These are phyloP conservation scores for Drosophila tristis DNA, from an alignment of 1,140 invertebrate genomes.

Conservation along the genomic window DNA sequence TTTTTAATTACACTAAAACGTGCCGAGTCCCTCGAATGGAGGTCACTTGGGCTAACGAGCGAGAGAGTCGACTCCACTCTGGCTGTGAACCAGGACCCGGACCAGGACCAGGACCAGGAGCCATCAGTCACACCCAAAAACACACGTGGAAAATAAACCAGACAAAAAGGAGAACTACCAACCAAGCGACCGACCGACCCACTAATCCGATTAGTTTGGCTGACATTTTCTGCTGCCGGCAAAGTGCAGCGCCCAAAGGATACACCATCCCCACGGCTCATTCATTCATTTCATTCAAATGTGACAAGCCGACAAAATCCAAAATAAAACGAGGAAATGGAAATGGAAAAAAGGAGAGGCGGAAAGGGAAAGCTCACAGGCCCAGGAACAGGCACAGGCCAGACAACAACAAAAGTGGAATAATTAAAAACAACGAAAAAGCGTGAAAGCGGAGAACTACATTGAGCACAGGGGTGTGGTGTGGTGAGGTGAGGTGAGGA, in stretches of 20 bases:
- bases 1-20: slow-evolving; percentile 83
- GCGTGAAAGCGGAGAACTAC: slow-evolving; percentile 44
- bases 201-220: slow-evolving; percentile 80
- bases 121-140: slow-evolving; percentile 61
- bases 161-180: neutral
- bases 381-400: slow-evolving; percentile 12
- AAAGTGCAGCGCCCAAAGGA: slow-evolving; percentile 58
- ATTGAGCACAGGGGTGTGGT: slow-evolving; percentile 22
- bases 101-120: slow-evolving; percentile 31
- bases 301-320: slow-evolving; percentile 72
- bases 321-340: slow-evolving; percentile 23
- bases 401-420: slow-evolving; percentile 56
- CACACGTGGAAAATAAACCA: slow-evolving; percentile 29
- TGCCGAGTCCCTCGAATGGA: slow-evolving; percentile 66
- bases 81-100: neutral
- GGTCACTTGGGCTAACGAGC: slow-evolving; percentile 79
- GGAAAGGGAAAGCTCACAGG: too few species aligned
- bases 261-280: slow-evolving; percentile 20
- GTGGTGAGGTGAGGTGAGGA: too few species aligned
- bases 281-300: slow-evolving; percentile 81
- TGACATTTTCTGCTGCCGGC: slow-evolving; percentile 71
- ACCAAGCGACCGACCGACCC: slow-evolving; percentile 44
- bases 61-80: slow-evolving; percentile 26
- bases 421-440: slow-evolving; percentile 70
- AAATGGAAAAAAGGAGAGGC: neutral